A percentile compares a stretch with the other conserved stretches of the same genome.
phyloP scores from a whole-genome alignment of 2,797 vertebrate species.

The Gymnoscopelus braueri region DNA sequence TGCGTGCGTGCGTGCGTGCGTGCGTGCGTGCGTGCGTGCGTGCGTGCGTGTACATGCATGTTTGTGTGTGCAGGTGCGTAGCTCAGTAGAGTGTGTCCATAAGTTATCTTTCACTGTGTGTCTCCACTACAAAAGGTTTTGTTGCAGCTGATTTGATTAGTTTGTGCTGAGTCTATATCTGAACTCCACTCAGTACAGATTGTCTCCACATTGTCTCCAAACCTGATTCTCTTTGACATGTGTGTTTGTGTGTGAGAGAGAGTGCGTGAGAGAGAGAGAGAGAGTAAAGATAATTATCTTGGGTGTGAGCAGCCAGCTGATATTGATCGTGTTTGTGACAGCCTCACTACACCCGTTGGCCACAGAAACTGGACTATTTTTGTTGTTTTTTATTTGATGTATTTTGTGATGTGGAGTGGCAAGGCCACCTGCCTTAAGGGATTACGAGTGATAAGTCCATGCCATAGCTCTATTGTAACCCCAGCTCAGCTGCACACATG shows the following conservation, averaged over 20 bases:
- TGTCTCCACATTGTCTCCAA: too few relatives aligned
- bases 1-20: not conserved
- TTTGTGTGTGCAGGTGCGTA: too few relatives aligned
- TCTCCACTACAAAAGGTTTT: too few relatives aligned
- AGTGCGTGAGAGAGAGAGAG: constrained; percentile 1
- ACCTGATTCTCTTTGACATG: not conserved
- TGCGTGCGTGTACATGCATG: not conserved
- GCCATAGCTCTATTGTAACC: not conserved
- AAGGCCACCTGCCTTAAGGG: too few relatives aligned
- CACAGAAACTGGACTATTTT: not conserved
- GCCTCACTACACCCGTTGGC: not conserved
- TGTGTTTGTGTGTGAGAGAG: too few relatives aligned
- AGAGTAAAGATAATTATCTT: not conserved
- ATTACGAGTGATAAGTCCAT: not conserved
- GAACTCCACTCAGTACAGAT: too few relatives aligned
- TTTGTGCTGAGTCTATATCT: too few relatives aligned
- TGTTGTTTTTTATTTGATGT: too few relatives aligned
- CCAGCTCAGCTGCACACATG: not conserved
- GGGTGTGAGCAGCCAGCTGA: not conserved
- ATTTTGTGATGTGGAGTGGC: too few relatives aligned
- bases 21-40: not conserved
- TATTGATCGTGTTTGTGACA: not conserved
- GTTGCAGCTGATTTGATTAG: too few relatives aligned
- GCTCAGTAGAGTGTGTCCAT: too few relatives aligned
- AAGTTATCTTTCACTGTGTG: too few relatives aligned